Base-by-base conservation (phyloP, 2,888 invertebrate species). In the Temnothorax rugatulus region DNA sequence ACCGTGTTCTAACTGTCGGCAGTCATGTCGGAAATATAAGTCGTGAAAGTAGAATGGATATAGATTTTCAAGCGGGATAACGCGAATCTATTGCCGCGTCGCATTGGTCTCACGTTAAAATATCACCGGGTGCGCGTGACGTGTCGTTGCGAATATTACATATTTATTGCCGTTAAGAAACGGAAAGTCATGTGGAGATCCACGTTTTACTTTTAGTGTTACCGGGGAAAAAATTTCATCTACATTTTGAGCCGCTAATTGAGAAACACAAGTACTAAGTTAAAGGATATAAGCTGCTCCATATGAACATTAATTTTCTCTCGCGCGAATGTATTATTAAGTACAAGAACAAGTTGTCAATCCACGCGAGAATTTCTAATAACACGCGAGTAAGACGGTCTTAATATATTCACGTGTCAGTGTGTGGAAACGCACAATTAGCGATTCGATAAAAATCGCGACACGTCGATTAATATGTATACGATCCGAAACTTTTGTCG, bases 391-490 rank as follows among this genome's bases (percentile, higher is more conserved):
- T 18, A 57, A 54, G 44, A 79, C 57, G 44, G 15, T 54, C 54
- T 69, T 79, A 69, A 71, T 71, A 8, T 81, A 71, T 81, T 71
- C 59, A 59, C 13, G 41, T 25, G 47, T 71, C 71, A n/a, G 57
- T 47, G 29, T 44, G 64, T 3, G 29, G 7, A 44, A 59, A 44
- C 34, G 25, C 34, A 57, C 21, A 41, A 59, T 71, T 44, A 59
- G 21, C 59, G 47, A 59, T 57, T 71, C 47, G 47, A 61, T 38
- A 71, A 81, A 59, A 81, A 81, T 18, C 38, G 8, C 44, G 44
- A 25, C 13, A 25, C 13, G 71, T 81, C 59, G 71, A 81, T 81
- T 81, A 81, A 81, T 71, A 81, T 61, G 71, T 59, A 81, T 81
- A 13, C 63, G 79, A 79, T 18, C 18, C 38, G 71, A 61, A 44